These are phyloP conservation scores for Nasonovia ribisnigri DNA, from an alignment of 2,888 invertebrate genomes.

Conservation along the genomic window DNA sequence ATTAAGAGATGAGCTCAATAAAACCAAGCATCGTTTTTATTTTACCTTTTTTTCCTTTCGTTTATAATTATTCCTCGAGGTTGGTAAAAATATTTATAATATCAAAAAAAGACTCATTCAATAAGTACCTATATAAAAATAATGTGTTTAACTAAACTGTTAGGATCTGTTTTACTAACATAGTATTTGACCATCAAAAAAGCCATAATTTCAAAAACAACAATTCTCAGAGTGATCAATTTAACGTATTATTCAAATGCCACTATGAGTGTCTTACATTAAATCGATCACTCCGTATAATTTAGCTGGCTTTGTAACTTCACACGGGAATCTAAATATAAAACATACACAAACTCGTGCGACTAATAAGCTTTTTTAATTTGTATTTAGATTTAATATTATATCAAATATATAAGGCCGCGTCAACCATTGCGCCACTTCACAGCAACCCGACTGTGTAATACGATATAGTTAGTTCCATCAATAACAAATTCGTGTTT, in stretches of 20 bases:
- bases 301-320: background rate
- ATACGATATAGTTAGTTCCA: background rate
- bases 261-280: no score
- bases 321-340: background rate
- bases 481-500: constrained; percentile 17
- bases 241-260: no score
- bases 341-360: background rate
- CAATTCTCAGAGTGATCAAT: background rate
- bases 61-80: no score
- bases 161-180: background rate
- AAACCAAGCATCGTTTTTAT: background rate
- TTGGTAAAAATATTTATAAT: background rate
- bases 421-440: background rate
- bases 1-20: background rate
- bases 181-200: background rate
- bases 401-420: background rate
- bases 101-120: background rate
- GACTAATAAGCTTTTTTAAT: background rate
- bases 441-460: background rate
- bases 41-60: background rate
- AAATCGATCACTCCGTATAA: no score
- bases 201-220: background rate
- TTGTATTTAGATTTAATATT: background rate
- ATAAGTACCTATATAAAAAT: background rate
- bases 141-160: background rate